These are phyloP conservation scores for Limnodromus scolopaceus DNA, from an alignment of 2,797 vertebrate genomes.

Conservation along the genomic window DNA sequence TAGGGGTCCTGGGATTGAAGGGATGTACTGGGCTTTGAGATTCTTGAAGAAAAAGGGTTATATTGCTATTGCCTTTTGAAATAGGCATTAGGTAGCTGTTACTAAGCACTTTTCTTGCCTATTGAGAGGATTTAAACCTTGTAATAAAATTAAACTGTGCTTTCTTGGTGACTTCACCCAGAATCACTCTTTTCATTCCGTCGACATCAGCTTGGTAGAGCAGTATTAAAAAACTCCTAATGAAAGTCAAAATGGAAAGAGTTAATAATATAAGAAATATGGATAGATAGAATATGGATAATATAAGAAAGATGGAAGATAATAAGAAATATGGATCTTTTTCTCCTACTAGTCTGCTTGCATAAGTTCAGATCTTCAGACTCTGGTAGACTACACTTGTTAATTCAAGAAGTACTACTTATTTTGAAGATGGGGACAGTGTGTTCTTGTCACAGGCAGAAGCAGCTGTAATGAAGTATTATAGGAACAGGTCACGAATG, in stretches of 20 bases:
- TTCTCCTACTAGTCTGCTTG: background rate
- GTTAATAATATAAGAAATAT: no score
- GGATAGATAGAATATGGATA: no score
- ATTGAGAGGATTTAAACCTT: background rate
- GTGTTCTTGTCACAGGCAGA: constrained; percentile 32
- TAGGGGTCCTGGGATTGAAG: background rate
- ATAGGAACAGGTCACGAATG: background rate
- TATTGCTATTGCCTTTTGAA: background rate
- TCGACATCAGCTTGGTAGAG: background rate
- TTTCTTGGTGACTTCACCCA: background rate
- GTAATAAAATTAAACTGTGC: background rate
- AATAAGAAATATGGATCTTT: background rate
- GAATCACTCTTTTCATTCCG: background rate
- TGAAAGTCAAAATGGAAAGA: background rate
- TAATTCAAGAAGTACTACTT: background rate
- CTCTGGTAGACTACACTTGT: background rate
- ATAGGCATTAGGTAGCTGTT: background rate
- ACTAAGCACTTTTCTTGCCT: background rate
- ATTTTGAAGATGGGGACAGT: constrained; percentile 1
- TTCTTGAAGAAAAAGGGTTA: background rate
- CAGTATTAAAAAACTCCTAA: background rate
- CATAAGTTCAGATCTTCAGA: background rate
- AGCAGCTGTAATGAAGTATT: background rate
- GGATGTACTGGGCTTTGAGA: background rate
- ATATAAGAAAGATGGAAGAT: no score